Base-by-base conservation (phyloP, 92 coral and sea anemone genomes). In the Zoanthus sociatus region DNA sequence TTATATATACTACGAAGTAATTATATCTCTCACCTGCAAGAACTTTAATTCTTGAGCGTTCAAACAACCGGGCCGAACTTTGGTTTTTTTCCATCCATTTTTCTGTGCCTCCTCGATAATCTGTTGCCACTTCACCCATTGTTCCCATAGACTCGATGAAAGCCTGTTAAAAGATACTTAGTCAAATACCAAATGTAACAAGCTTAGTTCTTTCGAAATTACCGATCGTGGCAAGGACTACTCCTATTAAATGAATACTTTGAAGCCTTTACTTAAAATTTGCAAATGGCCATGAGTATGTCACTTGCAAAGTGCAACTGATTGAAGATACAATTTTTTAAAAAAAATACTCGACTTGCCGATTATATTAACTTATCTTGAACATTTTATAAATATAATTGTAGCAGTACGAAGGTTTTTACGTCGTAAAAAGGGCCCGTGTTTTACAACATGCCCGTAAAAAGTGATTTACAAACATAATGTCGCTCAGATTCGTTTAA, bases 21-120 rank as follows among this genome's bases (percentile, higher is more conserved):
- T 17, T 16, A 37, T 14, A 72, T 17, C 15, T 56, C 26, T 45
- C 73, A 95, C 99, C 99, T 93, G 98, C 96, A 46, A 97, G 94
- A 3, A 97, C 99, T 91, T 97, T 97, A 89, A 97, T 97, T 87
- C 99, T 93, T 64, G 99, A 97, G 89, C 98, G 90, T 89, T 97
- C 99, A 88, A 97, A 97, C 31, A 97, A 93, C 83, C 98, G 87
- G 31, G 99, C 98, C 15, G 98, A 93, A 51, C 98, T 93, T 66
- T 95, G 98, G 85, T 67, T 81, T 61, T 97, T 97, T 71, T 97
- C 99, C 95, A 97, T 94, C 97, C 97, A 93, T 56, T 93, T 94
- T 55, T 97, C 98, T 56, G 92, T 95, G 12, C 92, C 96, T 53
- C 93, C 83, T 69, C 93, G 86, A 78, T 84, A 89, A 73, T 95